Conservation (phyloP, 2,113 vertebrate species). For the Stomatorhinus ivindoensis region DNA sequence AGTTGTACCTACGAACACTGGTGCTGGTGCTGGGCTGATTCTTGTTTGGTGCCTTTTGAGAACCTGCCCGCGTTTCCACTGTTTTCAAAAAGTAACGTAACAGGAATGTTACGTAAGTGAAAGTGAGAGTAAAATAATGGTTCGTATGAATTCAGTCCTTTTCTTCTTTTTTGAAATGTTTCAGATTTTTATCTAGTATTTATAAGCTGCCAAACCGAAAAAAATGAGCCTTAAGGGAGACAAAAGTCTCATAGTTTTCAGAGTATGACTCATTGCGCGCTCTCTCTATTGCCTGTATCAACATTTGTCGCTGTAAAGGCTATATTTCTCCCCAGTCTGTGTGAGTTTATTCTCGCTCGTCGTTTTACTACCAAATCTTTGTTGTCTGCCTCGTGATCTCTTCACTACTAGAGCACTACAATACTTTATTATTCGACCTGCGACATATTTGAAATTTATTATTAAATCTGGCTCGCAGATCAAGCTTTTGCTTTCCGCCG, state of each 20-base stretch:
- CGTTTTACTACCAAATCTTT: not conserved
- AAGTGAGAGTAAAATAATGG: not conserved
- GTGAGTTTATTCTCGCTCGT: not conserved
- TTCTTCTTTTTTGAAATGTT: not conserved
- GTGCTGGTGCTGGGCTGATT: too few relatives aligned
- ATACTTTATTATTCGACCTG: not conserved
- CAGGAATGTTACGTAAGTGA: not conserved
- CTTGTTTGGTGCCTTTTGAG: too few relatives aligned
- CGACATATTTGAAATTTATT: not conserved
- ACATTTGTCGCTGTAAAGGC: not conserved
- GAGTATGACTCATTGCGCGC: not conserved
- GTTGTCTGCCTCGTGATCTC: not conserved
- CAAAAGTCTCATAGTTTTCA: not conserved
- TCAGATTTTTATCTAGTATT: not conserved
- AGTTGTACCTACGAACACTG: too few relatives aligned
- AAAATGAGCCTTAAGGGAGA: not conserved
- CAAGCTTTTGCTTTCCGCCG: not conserved
- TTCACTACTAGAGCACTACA: not conserved
- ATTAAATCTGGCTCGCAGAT: not conserved
- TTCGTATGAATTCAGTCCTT: not conserved
- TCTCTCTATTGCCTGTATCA: not conserved
- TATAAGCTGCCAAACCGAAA: not conserved
- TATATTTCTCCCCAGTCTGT: not conserved
- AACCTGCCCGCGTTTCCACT: too few relatives aligned
- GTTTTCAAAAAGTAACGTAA: not conserved